Base-by-base conservation (phyloP, 2,888 invertebrate genomes). In the Lydus trimaculatus region DNA sequence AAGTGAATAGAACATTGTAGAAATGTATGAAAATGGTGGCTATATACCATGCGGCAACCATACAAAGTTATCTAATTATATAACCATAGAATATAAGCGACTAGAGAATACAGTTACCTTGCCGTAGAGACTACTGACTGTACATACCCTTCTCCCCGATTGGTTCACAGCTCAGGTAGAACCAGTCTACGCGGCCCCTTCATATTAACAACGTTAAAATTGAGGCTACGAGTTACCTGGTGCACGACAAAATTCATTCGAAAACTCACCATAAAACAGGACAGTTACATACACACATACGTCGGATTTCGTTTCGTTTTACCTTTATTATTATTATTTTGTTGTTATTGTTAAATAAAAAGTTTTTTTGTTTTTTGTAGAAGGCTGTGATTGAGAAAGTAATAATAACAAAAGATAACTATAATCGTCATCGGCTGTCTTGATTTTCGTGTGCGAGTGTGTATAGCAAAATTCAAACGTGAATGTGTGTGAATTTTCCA, bases 131-230 rank as follows among this genome's bases (percentile, higher is more conserved):
- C 52, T 52, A 52, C 52, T 52, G 52, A 80, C 79, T 80, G 78
- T 81, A 81, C 76, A 76, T 80, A 79, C 78, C 75, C 79, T 76
- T 79, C 76, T 78, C 80, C 77, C 75, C 78, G 77, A 82, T 81
- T 82, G 81, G 82, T 75, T 74, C 73, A 73, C 74, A 73, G 79
- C 74, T 78, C 82, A 83, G 82, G 83, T 82, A 83, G 79, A 82
- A 83, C 83, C 84, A 84, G 83, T 84, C 82, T 81, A 80, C 78
- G 79, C 80, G 80, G 80, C 76, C 81, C 81, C 82, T 80, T 74
- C 74, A 70, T 73, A 73, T 74, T 75, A 73, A 73, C 78, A 78
- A 52, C 78, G 78, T 77, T 73, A 78, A 77, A 78, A 78, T 78
- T 75, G 77, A 78, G 79, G 78, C 79, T 77, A 79, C 78, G 73